Evolutionary conservation across 2,888 invertebrate species (phyloP), one percentile per base, ranked within the genome.

Genomic region (Melanchra persicariae): DNA sequence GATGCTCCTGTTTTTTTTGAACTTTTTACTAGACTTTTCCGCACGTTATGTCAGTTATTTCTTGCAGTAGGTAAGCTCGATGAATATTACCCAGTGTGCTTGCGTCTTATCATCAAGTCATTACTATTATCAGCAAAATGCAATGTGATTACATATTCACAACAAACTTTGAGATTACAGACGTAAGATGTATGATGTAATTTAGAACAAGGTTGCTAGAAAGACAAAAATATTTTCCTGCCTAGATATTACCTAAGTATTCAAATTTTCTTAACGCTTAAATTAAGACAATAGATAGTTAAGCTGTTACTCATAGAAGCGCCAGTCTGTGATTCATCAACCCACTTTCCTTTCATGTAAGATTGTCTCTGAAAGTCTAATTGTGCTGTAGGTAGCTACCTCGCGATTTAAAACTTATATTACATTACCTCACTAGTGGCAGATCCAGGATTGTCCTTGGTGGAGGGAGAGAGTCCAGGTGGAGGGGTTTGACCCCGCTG

Each of bases 91-190:
- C 4, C 8, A 43, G 15, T 30, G 19, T 2, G 10, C 8, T 17
- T 26, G 8, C 10, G 26, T 63, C 22, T 63, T 45, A 72, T 43
- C 51, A 63, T 19, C 9, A 12, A 65, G 7, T 51, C 22, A 45
- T 47, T 24, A 51, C 26, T 30, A 15, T 1, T 62, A 62, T 72
- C 71, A 64, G 37, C 24, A 22, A 57, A 67, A 30, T 49, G 43
- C 19, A 59, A n/a, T 45, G 24, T 69, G 17, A 54, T 37, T 57
- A 57, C 26, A 60, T 10, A 54, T 54, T 60, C 22, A 59, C 59
- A 54, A 45, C 47, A 45, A 40, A 22, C 34, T 55, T 60, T 17
- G 22, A 37, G 45, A 71, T 71, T 47, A 71, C 30, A 49, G 24
- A 62, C n/a, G 17, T 26, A 10, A 17, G 24, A 12, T n/a, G 24